phyloP scores from a whole-genome alignment of 1,140 invertebrate species.

The Lysiphlebus fabarum region DNA sequence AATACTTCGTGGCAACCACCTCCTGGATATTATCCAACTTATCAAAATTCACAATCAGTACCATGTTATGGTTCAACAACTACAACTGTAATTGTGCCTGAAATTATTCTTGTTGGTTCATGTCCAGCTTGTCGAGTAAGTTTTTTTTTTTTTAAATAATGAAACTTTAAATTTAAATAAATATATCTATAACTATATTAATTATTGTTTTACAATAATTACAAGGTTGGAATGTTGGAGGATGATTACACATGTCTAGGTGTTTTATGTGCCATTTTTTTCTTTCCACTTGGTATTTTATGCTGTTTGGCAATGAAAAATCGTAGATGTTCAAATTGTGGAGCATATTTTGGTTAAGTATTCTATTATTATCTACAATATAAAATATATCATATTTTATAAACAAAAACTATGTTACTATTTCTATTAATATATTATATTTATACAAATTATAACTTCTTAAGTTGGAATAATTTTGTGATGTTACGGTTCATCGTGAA shows the following conservation, averaged over 20 bases:
- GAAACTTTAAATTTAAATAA: constrained; percentile 6
- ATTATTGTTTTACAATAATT: not conserved
- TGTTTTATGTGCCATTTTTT: constrained; percentile 78
- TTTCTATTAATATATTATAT: no score
- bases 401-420: no score
- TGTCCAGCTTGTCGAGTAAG: constrained; percentile 78
- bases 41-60: constrained; percentile 33
- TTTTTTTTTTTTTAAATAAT: constrained; percentile 22
- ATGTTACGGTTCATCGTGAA: no score
- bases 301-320: constrained; percentile 78
- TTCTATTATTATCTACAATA: not conserved
- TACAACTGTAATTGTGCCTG: constrained; percentile 50
- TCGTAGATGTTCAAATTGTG: constrained; percentile 78
- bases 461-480: no score
- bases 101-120: constrained; percentile 72
- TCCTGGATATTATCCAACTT: constrained; percentile 49
- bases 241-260: constrained; percentile 81
- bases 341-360: constrained; percentile 69
- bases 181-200: no score
- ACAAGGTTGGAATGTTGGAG: constrained; percentile 73
- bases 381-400: no score
- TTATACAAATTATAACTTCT: no score
- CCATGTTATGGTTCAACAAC: constrained; percentile 56
- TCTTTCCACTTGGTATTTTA: constrained; percentile 80
- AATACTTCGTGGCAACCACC: constrained; percentile 41